These are phyloP conservation scores for Trachelus troglodyta DNA, from an alignment of 2,888 invertebrate genomes.

Conservation along the genomic window DNA sequence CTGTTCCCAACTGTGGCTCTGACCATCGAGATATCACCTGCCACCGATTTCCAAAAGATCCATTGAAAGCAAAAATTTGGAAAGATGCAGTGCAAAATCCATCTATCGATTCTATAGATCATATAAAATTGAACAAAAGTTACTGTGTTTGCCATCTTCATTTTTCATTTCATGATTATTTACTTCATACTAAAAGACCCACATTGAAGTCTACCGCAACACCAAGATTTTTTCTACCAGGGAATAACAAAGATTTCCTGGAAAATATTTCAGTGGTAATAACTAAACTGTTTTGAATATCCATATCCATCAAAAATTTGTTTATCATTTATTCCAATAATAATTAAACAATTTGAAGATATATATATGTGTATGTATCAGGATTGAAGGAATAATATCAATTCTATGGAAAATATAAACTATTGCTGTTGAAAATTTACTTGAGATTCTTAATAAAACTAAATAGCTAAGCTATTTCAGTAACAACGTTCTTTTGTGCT, in stretches of 20 bases:
- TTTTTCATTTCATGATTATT: not conserved
- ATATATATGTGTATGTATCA: not conserved
- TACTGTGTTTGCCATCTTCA: not conserved
- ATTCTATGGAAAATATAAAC: too few relatives aligned
- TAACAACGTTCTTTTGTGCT: not conserved
- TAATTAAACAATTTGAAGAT: not conserved
- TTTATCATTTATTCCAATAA: not conserved
- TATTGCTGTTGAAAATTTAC: not conserved
- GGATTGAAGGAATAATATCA: not conserved
- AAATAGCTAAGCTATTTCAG: not conserved
- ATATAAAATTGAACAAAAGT: not conserved
- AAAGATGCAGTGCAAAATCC: constrained; percentile 2
- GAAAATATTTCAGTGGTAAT: not conserved
- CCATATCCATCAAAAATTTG: not conserved
- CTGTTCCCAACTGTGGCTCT: not conserved
- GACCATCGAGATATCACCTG: not conserved
- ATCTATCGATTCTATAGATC: not conserved
- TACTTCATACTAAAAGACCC: not conserved
- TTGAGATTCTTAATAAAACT: not conserved
- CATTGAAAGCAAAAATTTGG: not conserved
- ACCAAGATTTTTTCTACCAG: constrained; percentile 1
- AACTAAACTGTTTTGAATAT: not conserved
- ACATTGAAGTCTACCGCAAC: not conserved
- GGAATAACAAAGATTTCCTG: not conserved
- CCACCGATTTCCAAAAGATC: constrained; percentile 3